Evolutionary conservation across 2,888 invertebrate species (phyloP).

Genomic region (Caenorhabditis macrosperma): DNA sequence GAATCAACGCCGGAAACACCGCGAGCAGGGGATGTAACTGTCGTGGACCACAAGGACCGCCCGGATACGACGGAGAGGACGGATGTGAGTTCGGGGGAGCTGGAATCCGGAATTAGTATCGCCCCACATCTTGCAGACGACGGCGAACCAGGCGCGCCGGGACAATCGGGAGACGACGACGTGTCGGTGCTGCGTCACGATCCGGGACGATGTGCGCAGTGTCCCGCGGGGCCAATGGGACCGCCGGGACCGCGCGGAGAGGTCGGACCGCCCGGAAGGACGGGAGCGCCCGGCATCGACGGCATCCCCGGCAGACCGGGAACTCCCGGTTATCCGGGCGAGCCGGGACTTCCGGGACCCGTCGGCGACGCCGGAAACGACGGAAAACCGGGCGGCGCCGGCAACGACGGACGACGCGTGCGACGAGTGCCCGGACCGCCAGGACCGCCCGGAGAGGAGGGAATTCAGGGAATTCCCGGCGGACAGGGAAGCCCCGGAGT

Average conservation of each 20-base stretch:
- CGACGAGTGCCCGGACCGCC: conserved; percentile 52
- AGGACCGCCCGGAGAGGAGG: conserved; percentile 58
- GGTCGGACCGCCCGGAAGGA: conserved; percentile 41
- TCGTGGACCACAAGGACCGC: conserved; percentile 52
- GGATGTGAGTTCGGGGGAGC: conserved; percentile 55
- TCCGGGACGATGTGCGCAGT: conserved; percentile 58
- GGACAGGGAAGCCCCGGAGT: conserved; percentile 50
- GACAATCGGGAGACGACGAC: conserved; percentile 47
- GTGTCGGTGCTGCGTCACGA: conserved; percentile 51
- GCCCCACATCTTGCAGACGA: conserved; percentile 31
- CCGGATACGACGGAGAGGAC: conserved; percentile 47
- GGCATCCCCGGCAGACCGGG: conserved; percentile 59
- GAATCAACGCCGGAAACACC: not conserved
- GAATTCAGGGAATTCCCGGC: conserved; percentile 56
- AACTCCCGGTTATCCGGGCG: conserved; percentile 55
- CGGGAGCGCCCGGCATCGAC: conserved; percentile 55
- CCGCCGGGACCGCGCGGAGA: conserved; percentile 65
- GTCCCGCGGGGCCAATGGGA: conserved; percentile 71
- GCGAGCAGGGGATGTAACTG: conserved; percentile 41
- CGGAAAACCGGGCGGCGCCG: conserved; percentile 53
- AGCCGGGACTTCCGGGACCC: conserved; percentile 58
- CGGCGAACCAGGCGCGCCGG: conserved; percentile 43
- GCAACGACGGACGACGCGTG: conserved; percentile 38
- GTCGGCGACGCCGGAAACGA: conserved; percentile 54
- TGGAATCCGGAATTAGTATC: not conserved